Evolutionary conservation across 1,140 invertebrate species (phyloP).

Genomic region (Radopholus similis): DNA sequence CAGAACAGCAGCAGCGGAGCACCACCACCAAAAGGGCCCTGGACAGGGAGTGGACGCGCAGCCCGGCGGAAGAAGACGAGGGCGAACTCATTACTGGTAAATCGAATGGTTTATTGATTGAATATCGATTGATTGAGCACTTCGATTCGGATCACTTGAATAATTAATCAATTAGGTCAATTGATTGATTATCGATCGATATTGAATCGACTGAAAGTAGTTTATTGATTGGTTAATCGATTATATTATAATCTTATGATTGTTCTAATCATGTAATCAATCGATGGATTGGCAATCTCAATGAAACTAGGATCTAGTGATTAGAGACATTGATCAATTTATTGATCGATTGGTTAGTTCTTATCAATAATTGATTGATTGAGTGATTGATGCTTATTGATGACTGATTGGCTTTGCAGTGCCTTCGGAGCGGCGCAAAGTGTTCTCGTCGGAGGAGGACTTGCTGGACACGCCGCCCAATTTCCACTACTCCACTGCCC

Average conservation of each 20-base stretch:
- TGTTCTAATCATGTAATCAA: neutral
- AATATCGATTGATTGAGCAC: too few relatives aligned
- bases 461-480: slow-evolving; percentile 15
- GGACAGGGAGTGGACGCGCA: too few relatives aligned
- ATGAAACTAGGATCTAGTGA: neutral
- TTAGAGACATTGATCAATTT: too few relatives aligned
- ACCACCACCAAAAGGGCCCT: too few relatives aligned
- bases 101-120: neutral
- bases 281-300: neutral
- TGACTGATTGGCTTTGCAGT: neutral
- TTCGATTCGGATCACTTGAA: too few relatives aligned
- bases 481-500: slow-evolving; percentile 11
- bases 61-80: neutral
- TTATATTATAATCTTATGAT: neutral
- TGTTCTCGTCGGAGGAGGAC: slow-evolving; percentile 17
- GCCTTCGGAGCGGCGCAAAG: neutral
- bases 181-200: too few relatives aligned
- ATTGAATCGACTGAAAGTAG: too few relatives aligned
- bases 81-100: neutral
- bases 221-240: neutral
- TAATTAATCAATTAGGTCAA: too few relatives aligned
- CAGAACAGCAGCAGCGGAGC: too few relatives aligned
- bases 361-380: neutral
- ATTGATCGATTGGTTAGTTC: neutral
- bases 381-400: neutral